Evolutionary conservation across 2,888 invertebrate genomes (phyloP), one percentile per base, ranked within the genome.

Genomic region (Dolichomitus sp.): DNA sequence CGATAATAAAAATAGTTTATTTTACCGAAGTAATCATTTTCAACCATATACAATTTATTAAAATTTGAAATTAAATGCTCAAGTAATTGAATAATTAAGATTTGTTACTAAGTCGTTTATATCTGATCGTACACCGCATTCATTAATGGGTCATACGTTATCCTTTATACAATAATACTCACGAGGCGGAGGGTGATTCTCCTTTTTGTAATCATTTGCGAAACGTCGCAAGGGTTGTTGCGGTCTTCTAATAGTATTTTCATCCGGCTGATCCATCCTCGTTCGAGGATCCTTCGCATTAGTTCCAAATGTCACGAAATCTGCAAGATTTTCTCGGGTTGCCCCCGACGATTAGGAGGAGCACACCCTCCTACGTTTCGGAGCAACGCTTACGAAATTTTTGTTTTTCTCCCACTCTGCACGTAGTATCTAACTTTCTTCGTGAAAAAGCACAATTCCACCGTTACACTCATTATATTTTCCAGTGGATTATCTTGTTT

Each of bases 251-350:
- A 89, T 83, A 66, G 89, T 80, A 77, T 91, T 91, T 52, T 93
- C 92, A 74, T 93, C 92, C 84, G 91, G 92, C 66, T 88, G 88
- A 73, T 93, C 93, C 93, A 93, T 93, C 77, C 84, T 88, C 45
- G 37, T 50, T 33, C 52, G 12, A 5, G 12, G 27, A 11, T 23
- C 33, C 14, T 40, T 23, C 40, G 19, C 52, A 37, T 50, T 19
- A 33, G 50, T 27, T 27, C 2, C 11, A 40, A 23, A 42, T 40
- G 14, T 9, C 54, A 23, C 27, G 48, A 27, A 42, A n/a, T 57
- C 14, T 54, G 37, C 40, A 23, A 40, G 52, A 19, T 45, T 17
- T 30, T 42, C 40, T 45, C 30, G 59, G 6, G 33, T 33, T 27
- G 17, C 17, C 17, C 27, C 19, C 17, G 27, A 33, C 4, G 42